Percentiles rank a stretch among this genome's conserved stretches.
These are phyloP conservation scores for Schizaphis graminum DNA, from an alignment of 2,888 invertebrate species.

Conservation along the genomic window DNA sequence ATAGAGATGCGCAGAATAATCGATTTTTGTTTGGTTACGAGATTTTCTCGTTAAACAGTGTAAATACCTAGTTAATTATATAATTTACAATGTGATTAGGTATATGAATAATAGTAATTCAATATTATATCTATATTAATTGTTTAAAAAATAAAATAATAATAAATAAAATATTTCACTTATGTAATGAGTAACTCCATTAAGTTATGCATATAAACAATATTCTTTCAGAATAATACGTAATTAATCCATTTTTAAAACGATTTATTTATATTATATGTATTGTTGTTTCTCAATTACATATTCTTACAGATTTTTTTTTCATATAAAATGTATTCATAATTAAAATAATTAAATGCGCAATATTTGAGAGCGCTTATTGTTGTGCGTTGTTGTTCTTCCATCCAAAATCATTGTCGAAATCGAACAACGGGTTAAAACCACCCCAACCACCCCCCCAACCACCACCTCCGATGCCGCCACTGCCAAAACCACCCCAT, in stretches of 20 bases:
- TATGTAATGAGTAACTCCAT: too few species aligned
- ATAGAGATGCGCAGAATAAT: too few species aligned
- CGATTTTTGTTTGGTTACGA: too few species aligned
- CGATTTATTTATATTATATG: not conserved
- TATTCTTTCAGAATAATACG: too few species aligned
- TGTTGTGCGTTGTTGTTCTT: slow-evolving; percentile 6
- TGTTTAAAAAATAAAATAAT: too few species aligned
- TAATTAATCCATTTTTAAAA: not conserved
- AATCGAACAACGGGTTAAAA: slow-evolving; percentile 39
- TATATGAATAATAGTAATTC: too few species aligned
- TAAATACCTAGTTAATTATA: too few species aligned
- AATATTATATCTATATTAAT: too few species aligned
- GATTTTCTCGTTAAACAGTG: too few species aligned
- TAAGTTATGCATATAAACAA: too few species aligned
- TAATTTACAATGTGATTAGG: too few species aligned
- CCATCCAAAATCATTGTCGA: slow-evolving; percentile 44
- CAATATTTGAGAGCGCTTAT: not conserved
- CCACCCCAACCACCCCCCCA: slow-evolving; percentile 8
- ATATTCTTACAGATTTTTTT: not conserved
- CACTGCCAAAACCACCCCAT: not conserved
- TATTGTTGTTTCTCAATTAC: not conserved
- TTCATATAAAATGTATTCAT: not conserved
- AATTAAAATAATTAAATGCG: not conserved
- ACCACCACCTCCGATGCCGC: not conserved
- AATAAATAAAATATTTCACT: too few species aligned